Conservation (phyloP, 2,888 invertebrate species). For the Crepidodera aurea region DNA sequence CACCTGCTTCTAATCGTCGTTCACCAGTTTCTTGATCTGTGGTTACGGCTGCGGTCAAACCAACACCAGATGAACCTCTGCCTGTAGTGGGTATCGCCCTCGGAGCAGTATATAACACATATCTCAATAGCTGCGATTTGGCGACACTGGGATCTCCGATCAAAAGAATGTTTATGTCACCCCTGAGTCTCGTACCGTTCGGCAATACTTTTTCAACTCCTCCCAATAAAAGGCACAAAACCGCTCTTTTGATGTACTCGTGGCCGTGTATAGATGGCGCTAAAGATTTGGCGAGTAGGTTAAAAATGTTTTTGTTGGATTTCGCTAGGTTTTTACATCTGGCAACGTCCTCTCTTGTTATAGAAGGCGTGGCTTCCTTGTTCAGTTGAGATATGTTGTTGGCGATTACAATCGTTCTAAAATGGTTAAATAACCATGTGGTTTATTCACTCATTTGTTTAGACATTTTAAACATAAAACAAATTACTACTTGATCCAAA, state of each 20-base stretch:
- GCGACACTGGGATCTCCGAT: constrained; percentile 99
- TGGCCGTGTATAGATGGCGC: constrained; percentile 99
- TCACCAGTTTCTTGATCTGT: constrained; percentile 89
- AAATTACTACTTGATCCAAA: too few relatives aligned
- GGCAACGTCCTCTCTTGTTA: constrained; percentile 87
- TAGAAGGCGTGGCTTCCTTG: constrained; percentile 81
- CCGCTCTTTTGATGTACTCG: constrained; percentile 94
- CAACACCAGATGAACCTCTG: constrained; percentile 97
- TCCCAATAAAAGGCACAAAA: constrained; percentile 91
- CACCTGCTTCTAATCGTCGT: constrained; percentile 89
- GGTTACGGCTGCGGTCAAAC: constrained; percentile 97
- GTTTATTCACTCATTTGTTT: too few relatives aligned
- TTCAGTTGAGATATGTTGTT: constrained; percentile 90
- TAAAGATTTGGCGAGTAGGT: constrained; percentile 86
- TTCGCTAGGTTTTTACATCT: constrained; percentile 85
- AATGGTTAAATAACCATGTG: too few relatives aligned
- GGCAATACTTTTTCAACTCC: constrained; percentile 93
- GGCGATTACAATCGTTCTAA: constrained; percentile 90
- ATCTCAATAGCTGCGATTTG: constrained; percentile 94
- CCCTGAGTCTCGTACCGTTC: constrained; percentile 91
- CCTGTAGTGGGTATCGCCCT: constrained; percentile 97
- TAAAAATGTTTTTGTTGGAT: constrained; percentile 82
- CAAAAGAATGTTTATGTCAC: constrained; percentile 67
- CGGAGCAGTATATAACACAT: constrained; percentile 94
- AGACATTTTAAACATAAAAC: too few relatives aligned